These are phyloP conservation scores for Sebastolobus altivelis DNA, from an alignment of 2,797 vertebrate species.

Conservation along the genomic window DNA sequence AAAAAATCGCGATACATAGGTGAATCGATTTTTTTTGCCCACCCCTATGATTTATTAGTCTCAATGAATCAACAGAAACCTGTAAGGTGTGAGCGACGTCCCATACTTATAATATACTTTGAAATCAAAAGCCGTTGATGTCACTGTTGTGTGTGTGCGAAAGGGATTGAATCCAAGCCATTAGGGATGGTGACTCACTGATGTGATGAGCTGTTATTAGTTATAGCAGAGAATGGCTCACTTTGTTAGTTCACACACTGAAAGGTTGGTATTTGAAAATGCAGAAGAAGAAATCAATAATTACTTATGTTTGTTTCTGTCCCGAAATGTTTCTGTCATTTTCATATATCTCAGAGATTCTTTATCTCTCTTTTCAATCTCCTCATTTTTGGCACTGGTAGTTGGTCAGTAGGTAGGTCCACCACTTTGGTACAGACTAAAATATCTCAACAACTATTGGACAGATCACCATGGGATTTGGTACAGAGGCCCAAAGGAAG, in stretches of 20 bases:
- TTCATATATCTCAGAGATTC: no score
- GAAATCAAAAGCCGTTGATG: conserved; percentile 29
- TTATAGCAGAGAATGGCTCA: not conserved
- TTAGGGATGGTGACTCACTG: conserved; percentile 35
- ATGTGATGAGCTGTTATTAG: conserved; percentile 39
- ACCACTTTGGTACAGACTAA: not conserved
- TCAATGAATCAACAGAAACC: not conserved
- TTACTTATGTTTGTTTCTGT: not conserved
- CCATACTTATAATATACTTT: not conserved
- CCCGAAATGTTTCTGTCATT: no score
- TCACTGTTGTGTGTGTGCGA: not conserved
- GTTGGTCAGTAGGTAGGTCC: not conserved
- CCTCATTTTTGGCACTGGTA: not conserved
- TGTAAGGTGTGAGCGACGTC: not conserved
- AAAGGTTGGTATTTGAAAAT: conserved; percentile 5
- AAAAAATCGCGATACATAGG: no score
- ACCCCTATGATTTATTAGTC: conserved; percentile 5
- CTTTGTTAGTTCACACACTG: not conserved
- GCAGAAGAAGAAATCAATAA: not conserved
- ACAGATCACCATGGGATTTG: not conserved
- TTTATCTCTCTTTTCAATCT: not conserved
- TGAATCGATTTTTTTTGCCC: no score
- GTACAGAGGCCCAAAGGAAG: no score
- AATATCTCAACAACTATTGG: not conserved
- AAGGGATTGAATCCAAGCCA: conserved; percentile 21